Conservation (phyloP, 2,113 vertebrate genomes). For the Zosterops hypoxanthus region DNA sequence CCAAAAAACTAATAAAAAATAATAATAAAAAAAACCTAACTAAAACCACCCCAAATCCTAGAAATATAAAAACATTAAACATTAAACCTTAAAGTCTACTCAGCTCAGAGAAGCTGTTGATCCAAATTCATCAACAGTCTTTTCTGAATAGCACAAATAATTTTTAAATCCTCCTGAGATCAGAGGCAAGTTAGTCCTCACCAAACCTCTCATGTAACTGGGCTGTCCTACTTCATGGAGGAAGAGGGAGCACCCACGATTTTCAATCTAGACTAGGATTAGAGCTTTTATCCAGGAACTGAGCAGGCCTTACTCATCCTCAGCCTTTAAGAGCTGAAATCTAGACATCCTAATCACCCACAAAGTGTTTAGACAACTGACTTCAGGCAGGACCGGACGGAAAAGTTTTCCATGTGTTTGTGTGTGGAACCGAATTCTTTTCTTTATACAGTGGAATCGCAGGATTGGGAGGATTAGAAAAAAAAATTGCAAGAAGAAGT, state of each 20-base stretch:
- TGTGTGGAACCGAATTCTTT: not conserved
- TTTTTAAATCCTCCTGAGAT: not conserved
- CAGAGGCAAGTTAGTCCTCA: not conserved
- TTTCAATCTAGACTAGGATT: not conserved
- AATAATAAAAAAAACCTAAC: too few relatives aligned
- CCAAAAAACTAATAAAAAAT: not conserved
- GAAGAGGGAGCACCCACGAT: not conserved
- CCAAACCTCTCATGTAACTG: not conserved
- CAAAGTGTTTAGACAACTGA: not conserved
- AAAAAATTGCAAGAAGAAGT: not conserved
- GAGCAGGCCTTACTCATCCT: not conserved
- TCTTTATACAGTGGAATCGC: not conserved
- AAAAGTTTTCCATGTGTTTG: not conserved
- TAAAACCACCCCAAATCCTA: not conserved
- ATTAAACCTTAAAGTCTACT: not conserved
- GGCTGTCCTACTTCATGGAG: not conserved
- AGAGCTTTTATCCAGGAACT: not conserved
- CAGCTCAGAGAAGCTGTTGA: not conserved
- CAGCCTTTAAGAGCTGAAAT: not conserved
- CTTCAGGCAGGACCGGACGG: not conserved
- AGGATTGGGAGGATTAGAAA: not conserved
- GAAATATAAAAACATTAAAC: not conserved
- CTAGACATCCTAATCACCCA: not conserved
- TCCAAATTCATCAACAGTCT: not conserved
- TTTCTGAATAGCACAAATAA: not conserved